phyloP scores from a whole-genome alignment of 2,113 vertebrate species.

The Mixornis gularis region DNA sequence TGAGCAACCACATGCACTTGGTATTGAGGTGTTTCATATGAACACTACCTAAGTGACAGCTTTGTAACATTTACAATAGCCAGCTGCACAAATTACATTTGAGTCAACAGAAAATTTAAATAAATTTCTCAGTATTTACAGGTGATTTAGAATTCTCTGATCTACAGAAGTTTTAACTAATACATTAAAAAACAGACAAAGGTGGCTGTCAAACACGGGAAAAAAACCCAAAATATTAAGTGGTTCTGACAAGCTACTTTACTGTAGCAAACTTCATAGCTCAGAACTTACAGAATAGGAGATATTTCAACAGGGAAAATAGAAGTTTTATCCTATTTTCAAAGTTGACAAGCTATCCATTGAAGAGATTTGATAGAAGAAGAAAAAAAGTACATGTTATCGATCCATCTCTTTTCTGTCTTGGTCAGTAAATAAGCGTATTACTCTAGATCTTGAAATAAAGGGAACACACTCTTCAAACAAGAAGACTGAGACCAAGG shows the following conservation, averaged over 20 bases:
- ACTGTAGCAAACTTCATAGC: not conserved
- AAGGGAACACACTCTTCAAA: not conserved
- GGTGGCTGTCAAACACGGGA: not conserved
- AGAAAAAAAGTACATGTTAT: not conserved
- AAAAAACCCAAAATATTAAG: not conserved
- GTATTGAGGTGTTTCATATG: not conserved
- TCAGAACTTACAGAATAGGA: not conserved
- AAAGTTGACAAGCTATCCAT: not conserved
- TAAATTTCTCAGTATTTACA: not conserved
- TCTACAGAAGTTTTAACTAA: not conserved
- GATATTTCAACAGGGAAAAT: not conserved
- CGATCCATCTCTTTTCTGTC: not conserved
- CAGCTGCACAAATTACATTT: not conserved
- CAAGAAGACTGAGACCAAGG: not conserved
- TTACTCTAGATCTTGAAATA: not conserved
- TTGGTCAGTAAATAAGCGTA: not conserved
- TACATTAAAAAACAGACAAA: not conserved
- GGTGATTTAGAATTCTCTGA: not conserved
- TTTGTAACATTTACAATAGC: not conserved
- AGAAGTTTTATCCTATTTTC: not conserved
- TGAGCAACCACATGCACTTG: not conserved
- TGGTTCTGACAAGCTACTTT: not conserved
- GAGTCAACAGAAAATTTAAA: not conserved
- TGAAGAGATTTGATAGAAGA: not conserved
- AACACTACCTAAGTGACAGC: not conserved